These are phyloP conservation scores for Stegastes partitus DNA, from an alignment of 2,113 vertebrate species.

Conservation along the genomic window DNA sequence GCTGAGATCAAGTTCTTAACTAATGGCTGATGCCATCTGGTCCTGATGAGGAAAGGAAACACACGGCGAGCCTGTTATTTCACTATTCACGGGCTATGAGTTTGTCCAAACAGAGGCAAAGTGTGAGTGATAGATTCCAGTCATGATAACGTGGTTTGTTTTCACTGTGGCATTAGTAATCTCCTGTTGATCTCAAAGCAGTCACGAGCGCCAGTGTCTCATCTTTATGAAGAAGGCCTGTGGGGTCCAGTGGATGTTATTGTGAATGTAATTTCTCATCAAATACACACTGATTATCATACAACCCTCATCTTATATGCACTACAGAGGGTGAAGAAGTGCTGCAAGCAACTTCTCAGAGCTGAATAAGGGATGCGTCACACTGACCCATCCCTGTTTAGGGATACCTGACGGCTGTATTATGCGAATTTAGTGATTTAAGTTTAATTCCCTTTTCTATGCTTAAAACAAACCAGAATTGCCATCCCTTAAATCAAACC, in stretches of 20 bases:
- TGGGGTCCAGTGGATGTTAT: neutral
- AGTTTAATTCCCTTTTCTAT: neutral
- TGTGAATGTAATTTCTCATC: conserved; percentile 15
- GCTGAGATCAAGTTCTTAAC: conserved; percentile 71
- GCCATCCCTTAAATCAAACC: neutral
- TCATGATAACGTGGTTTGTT: conserved; percentile 58
- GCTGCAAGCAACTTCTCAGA: too few species aligned
- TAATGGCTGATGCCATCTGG: conserved; percentile 77
- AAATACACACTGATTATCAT: conserved; percentile 15
- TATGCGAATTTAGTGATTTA: neutral
- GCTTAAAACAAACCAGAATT: neutral
- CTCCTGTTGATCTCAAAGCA: conserved; percentile 49
- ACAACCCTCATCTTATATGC: neutral
- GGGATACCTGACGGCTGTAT: too few species aligned
- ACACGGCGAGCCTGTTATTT: conserved; percentile 42
- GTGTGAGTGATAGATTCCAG: conserved; percentile 67
- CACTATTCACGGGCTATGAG: conserved; percentile 28
- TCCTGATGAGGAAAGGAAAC: conserved; percentile 76
- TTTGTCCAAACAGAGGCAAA: conserved; percentile 66
- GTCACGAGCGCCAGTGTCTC: conserved; percentile 12
- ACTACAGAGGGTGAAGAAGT: neutral
- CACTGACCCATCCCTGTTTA: too few species aligned
- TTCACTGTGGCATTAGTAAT: conserved; percentile 58
- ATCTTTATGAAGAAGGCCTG: conserved; percentile 10
- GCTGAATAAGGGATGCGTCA: too few species aligned